phyloP scores from a whole-genome alignment of 2,888 invertebrate species.

The Brachyopa scutellaris region DNA sequence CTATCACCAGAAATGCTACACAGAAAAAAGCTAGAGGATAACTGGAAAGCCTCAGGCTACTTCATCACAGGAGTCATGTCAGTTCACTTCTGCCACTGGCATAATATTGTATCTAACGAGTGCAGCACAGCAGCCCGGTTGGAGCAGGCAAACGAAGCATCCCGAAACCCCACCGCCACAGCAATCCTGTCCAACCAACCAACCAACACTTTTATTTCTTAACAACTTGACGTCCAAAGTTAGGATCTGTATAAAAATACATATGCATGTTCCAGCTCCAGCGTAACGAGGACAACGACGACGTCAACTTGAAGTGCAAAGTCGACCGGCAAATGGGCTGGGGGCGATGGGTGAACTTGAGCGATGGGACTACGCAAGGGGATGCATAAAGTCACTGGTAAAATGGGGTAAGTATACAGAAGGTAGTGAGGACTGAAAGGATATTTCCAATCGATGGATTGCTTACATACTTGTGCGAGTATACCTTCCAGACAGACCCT shows the following conservation, averaged over 20 bases:
- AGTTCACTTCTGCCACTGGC: slow-evolving; percentile 21
- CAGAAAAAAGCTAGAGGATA: neutral
- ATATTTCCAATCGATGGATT: slow-evolving; percentile 50
- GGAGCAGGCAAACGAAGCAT: neutral
- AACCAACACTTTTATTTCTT: slow-evolving; percentile 37
- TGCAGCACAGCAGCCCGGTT: neutral
- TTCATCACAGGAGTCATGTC: slow-evolving; percentile 34
- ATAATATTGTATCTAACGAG: slow-evolving; percentile 42
- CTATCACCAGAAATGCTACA: neutral
- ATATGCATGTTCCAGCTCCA: slow-evolving; percentile 2
- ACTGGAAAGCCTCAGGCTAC: slow-evolving; percentile 12
- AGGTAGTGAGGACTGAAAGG: neutral
- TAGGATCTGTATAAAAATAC: slow-evolving; percentile 21
- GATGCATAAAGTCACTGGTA: neutral
- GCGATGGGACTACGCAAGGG: neutral
- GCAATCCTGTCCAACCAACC: neutral
- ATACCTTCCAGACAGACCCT: slow-evolving; percentile 9
- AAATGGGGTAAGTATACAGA: neutral
- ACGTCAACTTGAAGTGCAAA: neutral
- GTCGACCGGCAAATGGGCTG: neutral
- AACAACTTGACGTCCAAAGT: slow-evolving; percentile 41
- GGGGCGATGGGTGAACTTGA: neutral
- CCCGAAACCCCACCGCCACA: neutral
- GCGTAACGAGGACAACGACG: neutral
- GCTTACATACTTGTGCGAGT: neutral